phyloP scores from a whole-genome alignment of 2,888 invertebrate genomes.

The Tricholauxania praeusta region DNA sequence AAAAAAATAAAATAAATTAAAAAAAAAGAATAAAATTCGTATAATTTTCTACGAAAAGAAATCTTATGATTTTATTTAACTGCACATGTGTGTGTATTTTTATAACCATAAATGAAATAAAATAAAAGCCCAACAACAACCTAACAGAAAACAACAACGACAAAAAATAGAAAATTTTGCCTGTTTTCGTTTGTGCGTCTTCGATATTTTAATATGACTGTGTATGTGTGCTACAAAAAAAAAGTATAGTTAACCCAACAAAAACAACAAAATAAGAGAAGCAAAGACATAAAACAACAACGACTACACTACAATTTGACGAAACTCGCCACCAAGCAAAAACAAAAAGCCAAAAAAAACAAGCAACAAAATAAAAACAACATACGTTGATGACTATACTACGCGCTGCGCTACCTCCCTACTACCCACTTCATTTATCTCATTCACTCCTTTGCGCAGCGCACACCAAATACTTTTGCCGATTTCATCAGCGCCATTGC shows the following conservation, averaged over 20 bases:
- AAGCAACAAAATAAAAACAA: neutral
- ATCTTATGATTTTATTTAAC: too few species aligned
- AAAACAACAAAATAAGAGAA: neutral
- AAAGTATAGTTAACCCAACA: neutral
- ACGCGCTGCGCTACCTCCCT: neutral
- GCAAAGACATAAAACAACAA: neutral
- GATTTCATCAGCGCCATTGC: neutral
- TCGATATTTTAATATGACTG: neutral
- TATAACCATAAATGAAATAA: slow-evolving; percentile 2
- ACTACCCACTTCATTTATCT: neutral
- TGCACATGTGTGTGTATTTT: neutral
- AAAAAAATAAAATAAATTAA: too few species aligned
- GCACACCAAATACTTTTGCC: neutral
- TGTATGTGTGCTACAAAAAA: neutral
- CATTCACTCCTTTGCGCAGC: neutral
- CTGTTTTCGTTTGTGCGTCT: neutral
- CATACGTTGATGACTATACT: neutral
- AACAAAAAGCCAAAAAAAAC: neutral
- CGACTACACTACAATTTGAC: slow-evolving; percentile 20
- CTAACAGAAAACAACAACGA: neutral
- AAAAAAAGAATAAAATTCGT: too few species aligned
- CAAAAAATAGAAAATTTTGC: neutral
- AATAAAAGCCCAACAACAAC: neutral
- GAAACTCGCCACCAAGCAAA: slow-evolving; percentile 7
- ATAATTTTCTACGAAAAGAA: too few species aligned